Evolutionary conservation across 2,113 vertebrate species (phyloP).

Genomic region (Otus sunia): DNA sequence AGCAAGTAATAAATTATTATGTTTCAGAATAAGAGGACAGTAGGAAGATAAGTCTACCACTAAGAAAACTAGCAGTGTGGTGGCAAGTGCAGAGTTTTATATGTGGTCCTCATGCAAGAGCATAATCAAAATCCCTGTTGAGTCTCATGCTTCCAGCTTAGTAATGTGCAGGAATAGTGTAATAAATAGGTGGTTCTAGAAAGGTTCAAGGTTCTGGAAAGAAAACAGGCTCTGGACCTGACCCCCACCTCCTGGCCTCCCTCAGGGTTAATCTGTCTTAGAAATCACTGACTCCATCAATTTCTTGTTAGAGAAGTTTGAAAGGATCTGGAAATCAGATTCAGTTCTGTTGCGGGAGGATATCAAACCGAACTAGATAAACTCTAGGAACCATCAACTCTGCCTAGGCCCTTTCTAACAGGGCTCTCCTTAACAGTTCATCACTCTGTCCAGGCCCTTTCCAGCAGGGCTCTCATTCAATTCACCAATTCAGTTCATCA

Average conservation of each 20-base stretch:
- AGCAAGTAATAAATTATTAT: background rate
- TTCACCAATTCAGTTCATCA: too few relatives aligned
- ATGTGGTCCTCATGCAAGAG: background rate
- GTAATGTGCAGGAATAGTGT: background rate
- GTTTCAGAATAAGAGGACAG: background rate
- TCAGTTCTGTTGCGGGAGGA: too few relatives aligned
- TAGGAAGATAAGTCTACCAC: background rate
- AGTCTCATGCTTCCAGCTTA: background rate
- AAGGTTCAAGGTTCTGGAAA: background rate
- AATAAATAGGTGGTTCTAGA: background rate
- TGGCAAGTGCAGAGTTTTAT: background rate
- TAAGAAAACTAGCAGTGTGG: background rate
- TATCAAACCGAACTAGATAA: too few relatives aligned
- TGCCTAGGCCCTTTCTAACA: too few relatives aligned
- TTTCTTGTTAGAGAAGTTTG: background rate
- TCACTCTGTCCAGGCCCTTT: too few relatives aligned
- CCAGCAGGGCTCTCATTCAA: too few relatives aligned
- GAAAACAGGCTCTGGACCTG: background rate
- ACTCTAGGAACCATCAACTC: too few relatives aligned
- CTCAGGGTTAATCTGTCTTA: background rate
- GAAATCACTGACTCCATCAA: background rate
- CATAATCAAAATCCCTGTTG: background rate
- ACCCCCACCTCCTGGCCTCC: background rate
- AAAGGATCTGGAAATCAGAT: background rate
- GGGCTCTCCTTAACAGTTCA: too few relatives aligned